phyloP scores from a whole-genome alignment of 2,113 vertebrate genomes.

The Pantherophis guttatus region DNA sequence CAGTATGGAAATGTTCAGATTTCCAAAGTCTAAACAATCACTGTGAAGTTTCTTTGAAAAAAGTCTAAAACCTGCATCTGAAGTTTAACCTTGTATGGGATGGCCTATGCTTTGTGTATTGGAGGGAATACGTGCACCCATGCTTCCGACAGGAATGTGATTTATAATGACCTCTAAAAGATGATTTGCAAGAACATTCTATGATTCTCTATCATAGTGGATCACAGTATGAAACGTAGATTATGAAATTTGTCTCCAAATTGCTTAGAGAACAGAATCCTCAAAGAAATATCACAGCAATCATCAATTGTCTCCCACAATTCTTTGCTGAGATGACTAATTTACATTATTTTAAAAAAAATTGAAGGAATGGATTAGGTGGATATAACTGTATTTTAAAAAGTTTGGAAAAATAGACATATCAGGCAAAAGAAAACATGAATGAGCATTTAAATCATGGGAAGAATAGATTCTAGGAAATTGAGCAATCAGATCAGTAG shows the following conservation, averaged over 20 bases:
- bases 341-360: not conserved
- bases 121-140: not conserved
- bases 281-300: not conserved
- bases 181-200: not conserved
- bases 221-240: not conserved
- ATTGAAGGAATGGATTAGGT: conserved; percentile 27
- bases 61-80: not conserved
- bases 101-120: not conserved
- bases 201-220: not conserved
- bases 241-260: not conserved
- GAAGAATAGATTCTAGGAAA: conserved; percentile 21
- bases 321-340: conserved; percentile 10
- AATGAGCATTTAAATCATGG: conserved; percentile 17
- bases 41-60: not conserved
- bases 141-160: not conserved
- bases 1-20: not conserved
- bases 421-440: conserved; percentile 4
- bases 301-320: not conserved
- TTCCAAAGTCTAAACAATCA: not conserved
- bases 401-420: conserved; percentile 14
- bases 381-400: conserved; percentile 6
- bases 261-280: not conserved
- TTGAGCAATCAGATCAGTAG: conserved; percentile 26
- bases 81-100: not conserved
- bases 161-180: not conserved